Conservation (phyloP, 64 coral and sea anemone genomes). For the Actinia equina region DNA sequence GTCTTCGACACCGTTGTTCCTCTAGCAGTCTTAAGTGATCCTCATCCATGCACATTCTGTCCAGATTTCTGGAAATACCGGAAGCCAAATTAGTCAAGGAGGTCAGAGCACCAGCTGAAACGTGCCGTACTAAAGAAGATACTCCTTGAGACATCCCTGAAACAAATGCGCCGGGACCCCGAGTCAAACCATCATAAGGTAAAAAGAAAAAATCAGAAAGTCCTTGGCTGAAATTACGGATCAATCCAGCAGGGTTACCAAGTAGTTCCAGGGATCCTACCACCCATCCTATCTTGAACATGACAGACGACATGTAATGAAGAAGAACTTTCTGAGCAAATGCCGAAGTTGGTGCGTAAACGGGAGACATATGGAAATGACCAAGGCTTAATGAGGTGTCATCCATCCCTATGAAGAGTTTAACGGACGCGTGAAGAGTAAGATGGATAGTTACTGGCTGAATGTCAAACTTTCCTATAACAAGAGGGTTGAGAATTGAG, state of each 20-base stretch:
- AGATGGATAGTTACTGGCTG: slow-evolving; percentile 63
- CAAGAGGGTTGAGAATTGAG: slow-evolving; percentile 61
- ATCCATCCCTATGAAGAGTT: slow-evolving; percentile 86
- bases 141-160: slow-evolving; percentile 89
- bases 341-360: slow-evolving; percentile 47
- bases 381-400: slow-evolving; percentile 76
- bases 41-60: slow-evolving; percentile 90
- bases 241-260: slow-evolving; percentile 83
- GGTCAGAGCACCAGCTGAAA: slow-evolving; percentile 90
- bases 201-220: slow-evolving; percentile 90
- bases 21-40: slow-evolving; percentile 72
- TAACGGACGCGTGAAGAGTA: slow-evolving; percentile 87
- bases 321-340: slow-evolving; percentile 64
- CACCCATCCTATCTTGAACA: slow-evolving; percentile 96
- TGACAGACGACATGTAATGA: slow-evolving; percentile 75
- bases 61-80: slow-evolving; percentile 92
- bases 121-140: slow-evolving; percentile 82
- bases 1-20: slow-evolving; percentile 79
- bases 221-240: slow-evolving; percentile 85
- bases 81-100: slow-evolving; percentile 93
- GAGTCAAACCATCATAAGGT: slow-evolving; percentile 94
- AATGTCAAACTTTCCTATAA: slow-evolving; percentile 75
- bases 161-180: slow-evolving; percentile 91
- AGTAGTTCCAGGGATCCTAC: slow-evolving; percentile 87
- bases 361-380: slow-evolving; percentile 69